phyloP scores from a whole-genome alignment of 2,888 invertebrate genomes.

The Drosophila melanosoma region DNA sequence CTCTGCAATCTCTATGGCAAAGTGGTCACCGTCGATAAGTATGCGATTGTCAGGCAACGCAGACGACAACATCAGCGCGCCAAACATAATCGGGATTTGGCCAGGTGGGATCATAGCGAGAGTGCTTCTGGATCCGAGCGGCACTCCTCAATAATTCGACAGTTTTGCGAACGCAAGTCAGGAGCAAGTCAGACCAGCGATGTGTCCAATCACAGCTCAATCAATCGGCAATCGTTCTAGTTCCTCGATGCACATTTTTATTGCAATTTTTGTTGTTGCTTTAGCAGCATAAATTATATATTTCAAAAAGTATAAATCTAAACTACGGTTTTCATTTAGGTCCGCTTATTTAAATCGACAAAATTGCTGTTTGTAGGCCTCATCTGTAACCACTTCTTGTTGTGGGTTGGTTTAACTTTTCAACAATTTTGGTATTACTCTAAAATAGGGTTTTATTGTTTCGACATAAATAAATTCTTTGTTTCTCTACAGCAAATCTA shows the following conservation, averaged over 20 bases:
- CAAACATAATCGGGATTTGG: background rate
- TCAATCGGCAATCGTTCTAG: background rate
- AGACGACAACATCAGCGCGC: fast-evolving
- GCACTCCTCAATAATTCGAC: slow-evolving; percentile 18
- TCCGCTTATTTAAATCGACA: too few species aligned
- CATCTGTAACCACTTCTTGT: too few species aligned
- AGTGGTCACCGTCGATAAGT: slow-evolving; percentile 45
- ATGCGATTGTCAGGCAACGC: slow-evolving; percentile 19
- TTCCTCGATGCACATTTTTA: background rate
- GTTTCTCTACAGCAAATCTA: too few species aligned
- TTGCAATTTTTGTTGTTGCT: slow-evolving; percentile 31
- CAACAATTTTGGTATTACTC: too few species aligned
- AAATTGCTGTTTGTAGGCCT: too few species aligned
- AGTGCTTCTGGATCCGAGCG: background rate
- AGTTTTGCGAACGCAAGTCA: slow-evolving; percentile 28
- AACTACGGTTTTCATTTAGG: background rate
- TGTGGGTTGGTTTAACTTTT: too few species aligned
- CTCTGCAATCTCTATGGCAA: slow-evolving; percentile 46
- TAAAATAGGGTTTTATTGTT: too few species aligned
- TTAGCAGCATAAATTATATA: background rate
- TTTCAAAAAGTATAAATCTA: background rate
- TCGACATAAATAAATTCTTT: too few species aligned
- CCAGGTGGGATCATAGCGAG: slow-evolving; percentile 4
- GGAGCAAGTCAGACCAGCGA: background rate
- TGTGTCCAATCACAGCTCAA: fast-evolving